Evolutionary conservation across 2,888 invertebrate genomes (phyloP).

Genomic region (Gastrophysa polygoni): DNA sequence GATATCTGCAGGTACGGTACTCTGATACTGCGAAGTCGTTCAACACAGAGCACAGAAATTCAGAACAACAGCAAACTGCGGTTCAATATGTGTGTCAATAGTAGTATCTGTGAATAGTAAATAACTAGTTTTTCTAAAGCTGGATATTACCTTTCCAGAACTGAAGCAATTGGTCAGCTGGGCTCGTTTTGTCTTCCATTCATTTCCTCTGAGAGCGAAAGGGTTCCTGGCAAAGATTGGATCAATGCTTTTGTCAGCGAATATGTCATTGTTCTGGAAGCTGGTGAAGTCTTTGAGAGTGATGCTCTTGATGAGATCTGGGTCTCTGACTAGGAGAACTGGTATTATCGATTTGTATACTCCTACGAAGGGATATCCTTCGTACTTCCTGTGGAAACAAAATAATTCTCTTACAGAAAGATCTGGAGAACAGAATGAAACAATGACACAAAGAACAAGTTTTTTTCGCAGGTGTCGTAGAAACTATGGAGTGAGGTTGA

Average conservation of each 20-base stretch:
- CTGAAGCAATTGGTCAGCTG: constrained; percentile 62
- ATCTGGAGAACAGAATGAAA: too few relatives aligned
- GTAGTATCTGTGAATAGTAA: too few relatives aligned
- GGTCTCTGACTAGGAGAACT: constrained; percentile 48
- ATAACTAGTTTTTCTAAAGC: too few relatives aligned
- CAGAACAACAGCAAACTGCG: too few relatives aligned
- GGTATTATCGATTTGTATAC: constrained; percentile 49
- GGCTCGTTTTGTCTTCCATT: constrained; percentile 60
- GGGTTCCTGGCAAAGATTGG: constrained; percentile 60
- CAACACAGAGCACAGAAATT: too few relatives aligned
- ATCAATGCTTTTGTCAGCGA: constrained; percentile 56
- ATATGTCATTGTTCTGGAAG: constrained; percentile 55
- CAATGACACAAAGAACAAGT: too few relatives aligned
- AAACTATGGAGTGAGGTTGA: too few relatives aligned
- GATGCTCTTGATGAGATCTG: constrained; percentile 51
- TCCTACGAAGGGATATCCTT: constrained; percentile 51
- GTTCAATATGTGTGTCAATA: too few relatives aligned
- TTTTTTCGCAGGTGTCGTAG: too few relatives aligned
- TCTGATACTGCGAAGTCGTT: too few relatives aligned
- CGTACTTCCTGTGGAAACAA: constrained; percentile 46
- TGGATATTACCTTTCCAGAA: constrained; percentile 51
- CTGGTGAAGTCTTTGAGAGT: constrained; percentile 51
- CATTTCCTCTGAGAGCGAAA: constrained; percentile 57
- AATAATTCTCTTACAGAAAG: too few relatives aligned
- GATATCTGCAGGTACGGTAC: too few relatives aligned